phyloP scores from a whole-genome alignment of 1,140 invertebrate genomes.

The Ectropis grisescens region DNA sequence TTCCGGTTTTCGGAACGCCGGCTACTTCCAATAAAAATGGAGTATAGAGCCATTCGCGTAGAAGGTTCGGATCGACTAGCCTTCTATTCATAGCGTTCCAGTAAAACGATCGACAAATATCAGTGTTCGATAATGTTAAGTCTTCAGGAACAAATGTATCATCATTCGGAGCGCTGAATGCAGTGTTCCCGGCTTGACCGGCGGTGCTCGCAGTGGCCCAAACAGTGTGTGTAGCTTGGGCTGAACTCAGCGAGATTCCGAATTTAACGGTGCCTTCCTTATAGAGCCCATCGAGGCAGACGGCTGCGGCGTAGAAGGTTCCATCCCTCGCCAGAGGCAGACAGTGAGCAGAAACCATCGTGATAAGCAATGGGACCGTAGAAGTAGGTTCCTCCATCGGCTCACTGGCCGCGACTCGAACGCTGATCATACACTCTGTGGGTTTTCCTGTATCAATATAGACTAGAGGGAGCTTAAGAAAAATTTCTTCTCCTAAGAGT shows the following conservation, averaged over 20 bases:
- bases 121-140: constrained; percentile 15
- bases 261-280: constrained; percentile 31
- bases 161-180: constrained; percentile 25
- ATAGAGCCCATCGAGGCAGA: constrained; percentile 30
- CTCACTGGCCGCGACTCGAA: constrained; percentile 15
- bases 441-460: constrained; percentile 24
- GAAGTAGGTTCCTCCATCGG: constrained; percentile 11
- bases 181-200: constrained; percentile 29
- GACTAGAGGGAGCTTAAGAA: constrained; percentile 22
- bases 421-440: constrained; percentile 22
- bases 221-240: constrained; percentile 28
- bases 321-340: constrained; percentile 38
- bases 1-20: constrained; percentile 41
- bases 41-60: constrained; percentile 24
- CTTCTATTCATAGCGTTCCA: constrained; percentile 52
- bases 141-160: constrained; percentile 38
- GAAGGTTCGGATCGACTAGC: constrained; percentile 27
- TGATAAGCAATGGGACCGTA: constrained; percentile 29
- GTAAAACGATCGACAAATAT: constrained; percentile 33
- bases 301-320: constrained; percentile 35
- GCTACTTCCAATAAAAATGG: constrained; percentile 46
- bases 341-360: constrained; percentile 50
- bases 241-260: constrained; percentile 37
- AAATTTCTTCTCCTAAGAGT: constrained; percentile 37
- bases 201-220: constrained; percentile 37